These are phyloP conservation scores for Poeciliopsis retropinna DNA, from an alignment of 2,113 vertebrate species.

Conservation along the genomic window DNA sequence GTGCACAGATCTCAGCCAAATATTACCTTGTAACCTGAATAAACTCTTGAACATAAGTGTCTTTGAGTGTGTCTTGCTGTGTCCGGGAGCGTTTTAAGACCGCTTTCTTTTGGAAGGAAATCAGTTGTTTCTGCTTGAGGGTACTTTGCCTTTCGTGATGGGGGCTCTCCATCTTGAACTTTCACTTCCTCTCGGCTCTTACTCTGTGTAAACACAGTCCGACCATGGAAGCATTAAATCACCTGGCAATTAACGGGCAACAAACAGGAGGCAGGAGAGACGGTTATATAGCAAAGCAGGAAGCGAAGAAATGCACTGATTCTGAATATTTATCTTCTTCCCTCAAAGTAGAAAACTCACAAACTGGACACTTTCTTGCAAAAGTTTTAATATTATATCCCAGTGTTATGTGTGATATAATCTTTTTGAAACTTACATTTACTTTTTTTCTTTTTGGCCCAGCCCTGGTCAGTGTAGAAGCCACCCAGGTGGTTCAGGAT, in stretches of 20 bases:
- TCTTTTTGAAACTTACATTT: background rate
- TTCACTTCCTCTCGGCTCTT: slow-evolving; percentile 33
- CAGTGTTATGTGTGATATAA: background rate
- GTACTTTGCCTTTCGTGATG: slow-evolving; percentile 33
- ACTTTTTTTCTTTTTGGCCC: slow-evolving; percentile 17
- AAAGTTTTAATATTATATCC: background rate
- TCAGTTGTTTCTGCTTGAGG: slow-evolving; percentile 63
- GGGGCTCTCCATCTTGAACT: slow-evolving; percentile 29
- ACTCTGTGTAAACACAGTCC: slow-evolving; percentile 50
- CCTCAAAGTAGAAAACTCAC: slow-evolving; percentile 10
- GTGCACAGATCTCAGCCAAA: slow-evolving; percentile 20
- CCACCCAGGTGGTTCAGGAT: slow-evolving; percentile 40
- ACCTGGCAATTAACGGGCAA: slow-evolving; percentile 52
- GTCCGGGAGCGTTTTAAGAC: slow-evolving; percentile 48
- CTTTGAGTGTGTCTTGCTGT: slow-evolving; percentile 10
- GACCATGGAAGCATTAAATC: slow-evolving; percentile 58
- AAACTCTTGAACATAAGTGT: slow-evolving; percentile 32
- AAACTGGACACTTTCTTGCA: slow-evolving; percentile 11
- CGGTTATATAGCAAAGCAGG: background rate
- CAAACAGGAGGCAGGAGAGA: slow-evolving; percentile 6
- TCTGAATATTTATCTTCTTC: slow-evolving; percentile 32
- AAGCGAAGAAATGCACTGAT: background rate
- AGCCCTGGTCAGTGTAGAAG: slow-evolving; percentile 75
- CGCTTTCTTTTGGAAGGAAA: slow-evolving; percentile 54
- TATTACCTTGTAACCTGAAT: slow-evolving; percentile 15